Conservation (phyloP, 2,888 invertebrate genomes). For the Eristalis tenax region DNA sequence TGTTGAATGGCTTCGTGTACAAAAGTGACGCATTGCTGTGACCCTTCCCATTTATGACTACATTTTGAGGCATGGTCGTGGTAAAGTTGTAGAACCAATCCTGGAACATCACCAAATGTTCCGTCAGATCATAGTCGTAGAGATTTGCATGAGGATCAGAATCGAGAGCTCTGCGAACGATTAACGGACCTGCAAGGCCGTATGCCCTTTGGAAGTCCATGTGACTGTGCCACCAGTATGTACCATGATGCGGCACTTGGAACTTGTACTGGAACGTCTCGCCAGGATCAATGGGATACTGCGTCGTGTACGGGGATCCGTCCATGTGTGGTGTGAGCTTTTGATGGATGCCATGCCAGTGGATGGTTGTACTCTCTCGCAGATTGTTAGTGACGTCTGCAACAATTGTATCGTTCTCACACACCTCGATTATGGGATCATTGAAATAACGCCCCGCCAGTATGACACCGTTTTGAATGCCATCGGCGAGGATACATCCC, state of each 20-base stretch:
- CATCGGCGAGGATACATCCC: conserved; percentile 74
- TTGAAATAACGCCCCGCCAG: conserved; percentile 77
- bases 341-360: conserved; percentile 79
- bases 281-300: conserved; percentile 78
- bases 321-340: conserved; percentile 78
- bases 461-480: conserved; percentile 75
- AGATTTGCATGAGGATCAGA: conserved; percentile 75
- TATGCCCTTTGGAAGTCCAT: conserved; percentile 77
- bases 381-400: conserved; percentile 77
- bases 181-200: conserved; percentile 76
- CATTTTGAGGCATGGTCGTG: conserved; percentile 75
- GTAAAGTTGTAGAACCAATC: conserved; percentile 78
- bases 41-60: conserved; percentile 77
- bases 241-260: conserved; percentile 76
- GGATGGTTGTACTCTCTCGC: conserved; percentile 77
- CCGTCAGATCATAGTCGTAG: conserved; percentile 77
- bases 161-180: conserved; percentile 75
- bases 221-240: conserved; percentile 80
- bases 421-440: conserved; percentile 77
- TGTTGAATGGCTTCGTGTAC: conserved; percentile 36
- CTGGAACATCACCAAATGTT: conserved; percentile 77
- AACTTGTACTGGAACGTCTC: conserved; percentile 78
- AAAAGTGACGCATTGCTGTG: conserved; percentile 73
- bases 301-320: conserved; percentile 78
- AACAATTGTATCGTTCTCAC: conserved; percentile 78